A percentile compares a stretch with the other conserved stretches of the same genome.
These are phyloP conservation scores for Dynastes hyllus DNA, from an alignment of 2,888 invertebrate genomes.

Conservation along the genomic window DNA sequence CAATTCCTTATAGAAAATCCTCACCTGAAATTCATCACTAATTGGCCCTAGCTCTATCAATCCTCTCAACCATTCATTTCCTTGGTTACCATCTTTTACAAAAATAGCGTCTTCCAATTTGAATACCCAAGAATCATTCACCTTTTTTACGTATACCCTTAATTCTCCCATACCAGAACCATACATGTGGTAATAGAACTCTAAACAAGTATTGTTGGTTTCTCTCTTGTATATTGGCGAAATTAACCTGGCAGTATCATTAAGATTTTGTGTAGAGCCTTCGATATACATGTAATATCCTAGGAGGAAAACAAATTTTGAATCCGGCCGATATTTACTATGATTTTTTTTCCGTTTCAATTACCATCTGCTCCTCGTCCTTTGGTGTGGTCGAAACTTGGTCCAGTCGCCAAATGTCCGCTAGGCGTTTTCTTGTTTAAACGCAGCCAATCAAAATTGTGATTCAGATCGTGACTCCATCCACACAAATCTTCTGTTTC, in stretches of 20 bases:
- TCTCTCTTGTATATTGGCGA: constrained; percentile 78
- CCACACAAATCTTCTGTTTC: constrained; percentile 81
- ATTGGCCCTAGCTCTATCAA: constrained; percentile 71
- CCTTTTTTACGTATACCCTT: constrained; percentile 73
- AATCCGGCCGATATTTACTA: not conserved
- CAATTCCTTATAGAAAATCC: not conserved
- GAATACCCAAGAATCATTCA: constrained; percentile 67
- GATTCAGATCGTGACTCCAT: constrained; percentile 82
- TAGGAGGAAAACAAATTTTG: constrained; percentile 65
- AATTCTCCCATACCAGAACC: constrained; percentile 77
- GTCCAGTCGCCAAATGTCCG: constrained; percentile 80
- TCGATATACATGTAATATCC: constrained; percentile 91
- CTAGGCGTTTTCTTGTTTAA: constrained; percentile 79
- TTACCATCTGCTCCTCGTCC: constrained; percentile 69
- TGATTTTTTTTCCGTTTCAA: constrained; percentile 5
- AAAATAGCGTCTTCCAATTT: constrained; percentile 75
- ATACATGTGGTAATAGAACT: constrained; percentile 87
- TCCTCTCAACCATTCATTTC: constrained; percentile 79
- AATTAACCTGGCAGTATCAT: constrained; percentile 81
- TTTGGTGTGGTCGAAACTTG: constrained; percentile 83
- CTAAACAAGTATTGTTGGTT: constrained; percentile 74
- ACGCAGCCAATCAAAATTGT: constrained; percentile 85
- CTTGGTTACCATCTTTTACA: constrained; percentile 79
- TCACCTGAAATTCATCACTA: constrained; percentile 75
- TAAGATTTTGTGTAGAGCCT: constrained; percentile 76